Evolutionary conservation across 2,797 vertebrate genomes (phyloP), one percentile per base, ranked within the genome.

Genomic region (Muscicapa striata): DNA sequence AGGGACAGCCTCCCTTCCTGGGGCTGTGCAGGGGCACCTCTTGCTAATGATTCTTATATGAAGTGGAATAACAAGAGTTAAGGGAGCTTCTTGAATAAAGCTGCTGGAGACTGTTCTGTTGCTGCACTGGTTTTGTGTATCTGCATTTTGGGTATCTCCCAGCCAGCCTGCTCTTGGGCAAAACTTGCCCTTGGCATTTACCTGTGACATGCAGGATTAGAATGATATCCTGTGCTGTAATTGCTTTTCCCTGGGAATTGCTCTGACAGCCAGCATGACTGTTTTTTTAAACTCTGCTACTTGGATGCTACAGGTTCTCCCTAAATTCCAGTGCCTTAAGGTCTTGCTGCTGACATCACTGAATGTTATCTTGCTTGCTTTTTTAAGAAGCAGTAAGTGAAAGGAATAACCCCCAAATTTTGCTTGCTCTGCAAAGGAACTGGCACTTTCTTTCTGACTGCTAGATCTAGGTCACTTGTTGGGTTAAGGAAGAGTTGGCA

Each of bases 401-500:
- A 72, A 87, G 30, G 40, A 76, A n/a, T 74, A 38, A 69, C n/a
- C 32, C 22, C 16, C 48, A 43, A 45, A 78, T 48, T 45, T 20
- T 41, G 13, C 34, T 79, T 13, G 5, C 38, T 92, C 23, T 76
- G 57, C 20, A 64, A 43, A 57, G 75, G 55, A 91, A 10, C 38
- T 64, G 69, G 16, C 12, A 15, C 80, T 91, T 96, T 78, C 18
- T 48, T 93, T 67, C 59, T 70, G 77, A 88, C 16, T 13, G 15
- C 46, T 80, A 32, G 84, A 84, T 84, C 17, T 92, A 89, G 91
- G 95, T 95, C 87, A 38, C 36, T 51, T 34, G 49, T 72, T 24
- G 70, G 68, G 94, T 96, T 96, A 95, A 95, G 95, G 86, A 74
- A 80, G 49, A 48, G 45, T 69, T 95, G 95, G 95, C 87, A 84